phyloP scores from a whole-genome alignment of 2,113 vertebrate species.

The Acrocephalus arundinaceus region DNA sequence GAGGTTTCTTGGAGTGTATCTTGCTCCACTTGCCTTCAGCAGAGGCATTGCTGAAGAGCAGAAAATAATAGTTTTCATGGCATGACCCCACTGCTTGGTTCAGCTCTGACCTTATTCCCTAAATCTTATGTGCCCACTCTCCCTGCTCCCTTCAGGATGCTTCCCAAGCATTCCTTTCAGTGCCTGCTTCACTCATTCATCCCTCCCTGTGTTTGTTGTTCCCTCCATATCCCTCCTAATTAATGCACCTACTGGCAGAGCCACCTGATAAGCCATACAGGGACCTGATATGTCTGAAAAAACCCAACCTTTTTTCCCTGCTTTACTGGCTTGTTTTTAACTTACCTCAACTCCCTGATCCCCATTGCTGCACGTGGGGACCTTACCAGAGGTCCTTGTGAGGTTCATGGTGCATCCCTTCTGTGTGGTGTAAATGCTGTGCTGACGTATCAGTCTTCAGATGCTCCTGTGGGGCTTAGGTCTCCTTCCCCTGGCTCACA shows the following conservation, averaged over 20 bases:
- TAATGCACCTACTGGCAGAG: not conserved
- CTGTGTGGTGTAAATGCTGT: not conserved
- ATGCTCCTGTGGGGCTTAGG: rapidly evolving
- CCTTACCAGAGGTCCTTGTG: not conserved
- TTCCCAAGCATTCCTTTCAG: not conserved
- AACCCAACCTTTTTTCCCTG: rapidly evolving
- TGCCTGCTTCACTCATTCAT: not conserved
- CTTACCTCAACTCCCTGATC: not conserved
- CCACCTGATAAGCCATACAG: not conserved
- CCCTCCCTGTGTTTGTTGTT: not conserved
- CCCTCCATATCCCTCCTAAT: not conserved
- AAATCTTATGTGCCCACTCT: not conserved
- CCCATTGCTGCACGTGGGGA: rapidly evolving
- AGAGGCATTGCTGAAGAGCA: not conserved
- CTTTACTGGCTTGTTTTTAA: not conserved
- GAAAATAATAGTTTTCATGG: not conserved
- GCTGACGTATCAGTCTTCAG: not conserved
- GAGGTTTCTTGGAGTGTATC: not conserved
- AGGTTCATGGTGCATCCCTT: rapidly evolving
- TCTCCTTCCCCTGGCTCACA: not conserved
- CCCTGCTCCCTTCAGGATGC: not conserved
- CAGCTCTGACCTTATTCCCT: not conserved
- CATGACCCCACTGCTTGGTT: not conserved
- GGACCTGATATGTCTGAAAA: not conserved
- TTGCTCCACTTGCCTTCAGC: not conserved